Evolutionary conservation across 2,888 invertebrate species (phyloP), one percentile per base, ranked within the genome.

Genomic region (Caenorhabditis sulstoni): DNA sequence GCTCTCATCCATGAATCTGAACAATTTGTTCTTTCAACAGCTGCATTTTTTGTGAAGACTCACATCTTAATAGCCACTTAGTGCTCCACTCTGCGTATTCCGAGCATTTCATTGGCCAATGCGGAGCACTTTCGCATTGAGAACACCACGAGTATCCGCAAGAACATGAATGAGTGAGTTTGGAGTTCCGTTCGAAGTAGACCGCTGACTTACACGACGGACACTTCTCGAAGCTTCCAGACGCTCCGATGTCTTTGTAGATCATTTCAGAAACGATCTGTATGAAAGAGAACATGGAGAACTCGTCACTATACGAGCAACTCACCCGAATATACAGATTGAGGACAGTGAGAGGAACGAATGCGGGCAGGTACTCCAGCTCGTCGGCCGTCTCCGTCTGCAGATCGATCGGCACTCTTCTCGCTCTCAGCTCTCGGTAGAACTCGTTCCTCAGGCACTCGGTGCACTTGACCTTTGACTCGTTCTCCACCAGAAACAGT

Each of bases 1-100:
- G 73, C 62, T 20, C 55, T 41, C 23, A n/a, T 55, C 45, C 64
- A 64, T 2, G 64, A 37, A 37, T 73, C 71, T 71, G 53, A 45
- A 53, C 45, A 16, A 7, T 3, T 29, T 29, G 4, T 29, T 7
- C 4, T 8, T 22, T 18, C 4, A 29, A 29, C 29, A 7, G 29
- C 7, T 29, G 3, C 2, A 22, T 18, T 22, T 29, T 29, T 29
- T 29, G 7, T 22, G 14, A 1, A 7, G 3, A n/a, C 67, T 45
- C 39, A 70, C 70, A 71, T 71, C 71, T 71, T 37, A 71, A 23
- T 16, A 71, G 18, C 71, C 71, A 71, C 41, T 71, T 71, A 18
- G 47, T 55, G n/a, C 62, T 55, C 71, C 71, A 71, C 53, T 71
- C 71, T 1, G 47, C 47, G 16, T 16, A 71, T 1, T 71, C 55